Evolutionary conservation across 1,140 invertebrate species (phyloP), one percentile per base, ranked within the genome.

Genomic region (Berghia stephanieae): DNA sequence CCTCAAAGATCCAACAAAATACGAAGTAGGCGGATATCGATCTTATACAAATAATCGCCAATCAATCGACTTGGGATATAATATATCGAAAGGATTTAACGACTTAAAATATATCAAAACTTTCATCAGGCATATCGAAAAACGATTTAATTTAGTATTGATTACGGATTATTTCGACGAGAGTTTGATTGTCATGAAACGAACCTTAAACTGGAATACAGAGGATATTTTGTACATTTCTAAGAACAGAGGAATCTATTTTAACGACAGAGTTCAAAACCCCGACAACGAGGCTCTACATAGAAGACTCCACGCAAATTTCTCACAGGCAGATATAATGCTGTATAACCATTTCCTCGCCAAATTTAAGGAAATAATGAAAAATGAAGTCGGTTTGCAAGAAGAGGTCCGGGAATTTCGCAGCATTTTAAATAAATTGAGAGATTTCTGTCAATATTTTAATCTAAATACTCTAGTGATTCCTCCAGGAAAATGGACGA

Each of bases 121-220:
- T 38, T 81, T 46, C 34, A 77, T 44, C 34, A 55, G 10, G 6
- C 78, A 43, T 24, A 79, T 42, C 69, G 72, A 43, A 69, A 82
- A 76, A 49, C 63, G 31, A 31, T 83, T 83, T 55, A 16, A 75
- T 40, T 31, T 83, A 16, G 49, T 83, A 0, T 49, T 83, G n/a
- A 77, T 83, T 27, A 57, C 79, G 40, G 81, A 82, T 38, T 69
- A 78, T 40, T 81, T 83, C 43, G 75, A 81, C 10, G 83, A 83
- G 63, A 81, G 79, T 0, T 24, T 83, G 8, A 52, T 83, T n/a
- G 49, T 83, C 3, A 16, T 83, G 27, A 80, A 78, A 38, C 43
- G 83, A 40, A 44, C 21, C 24, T 36, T 83, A 13, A 74, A 75
- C 31, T 83, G 83, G 83, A 24, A 43, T 21, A 24, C 79, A 21